Evolutionary conservation across 2,113 vertebrate genomes (phyloP), one percentile per base, ranked within the genome.

Genomic region (Peromyscus californicus): DNA sequence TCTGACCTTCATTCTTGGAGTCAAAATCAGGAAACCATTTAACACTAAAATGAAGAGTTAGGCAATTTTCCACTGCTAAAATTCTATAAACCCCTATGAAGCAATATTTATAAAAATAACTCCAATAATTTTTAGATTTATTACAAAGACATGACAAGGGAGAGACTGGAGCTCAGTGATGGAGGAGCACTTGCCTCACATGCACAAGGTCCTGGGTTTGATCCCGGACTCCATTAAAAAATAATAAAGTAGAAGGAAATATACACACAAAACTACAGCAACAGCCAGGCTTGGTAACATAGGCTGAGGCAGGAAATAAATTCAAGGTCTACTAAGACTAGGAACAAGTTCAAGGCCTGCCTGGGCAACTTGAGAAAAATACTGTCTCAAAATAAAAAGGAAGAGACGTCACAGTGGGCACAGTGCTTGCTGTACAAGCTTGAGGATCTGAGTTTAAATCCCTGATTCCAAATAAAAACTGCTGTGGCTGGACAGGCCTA

Each of bases 21-120:
- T 45, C 91, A 92, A 67, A 88, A 33, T 96, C 42, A 89, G 51
- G 42, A 95, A 96, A 84, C 17, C 82, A 83, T 59, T 93, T 72
- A 95, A 91, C 45, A 97, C 8, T 89, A 84, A 96, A 94, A 95
- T 17, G 22, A 82, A 80, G 16, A 89, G n/a, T 75, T 90, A 89
- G 57, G 70, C 9, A 85, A 48, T 76, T 90, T 94, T 76, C 51
- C 29, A 97, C 45, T 90, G 93, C 51, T 42, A 24, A 90, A 97
- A 96, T 89, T 90, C 74, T 95, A 65, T 83, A 54, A 87, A 59
- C 45, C 39, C n/a, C 26, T 36, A 45, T 39, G 21, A 95, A 97
- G 61, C 42, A 87, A 45, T 83, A 74, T 87, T 92, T 74, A 95
- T 75, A 57, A 24, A 22, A 92, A 90, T 83, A 93, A 97, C 31